Percentiles rank a stretch among this genome's conserved stretches.
phyloP scores from a whole-genome alignment of 2,113 vertebrate species.

The Gallinago undulata region DNA sequence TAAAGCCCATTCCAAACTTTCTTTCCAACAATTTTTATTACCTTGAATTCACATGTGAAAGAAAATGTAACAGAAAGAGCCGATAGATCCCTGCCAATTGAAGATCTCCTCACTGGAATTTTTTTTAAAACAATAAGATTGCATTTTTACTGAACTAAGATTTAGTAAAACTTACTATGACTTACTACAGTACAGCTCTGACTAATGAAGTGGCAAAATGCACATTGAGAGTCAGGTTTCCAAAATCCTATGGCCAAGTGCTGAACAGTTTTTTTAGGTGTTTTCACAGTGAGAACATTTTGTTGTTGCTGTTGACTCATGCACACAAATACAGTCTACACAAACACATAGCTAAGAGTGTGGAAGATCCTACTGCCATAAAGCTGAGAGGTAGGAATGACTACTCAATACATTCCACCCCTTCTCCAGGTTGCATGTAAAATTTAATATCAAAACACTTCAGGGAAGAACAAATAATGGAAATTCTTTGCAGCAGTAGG shows the following conservation, averaged over 20 bases:
- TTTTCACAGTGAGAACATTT: neutral
- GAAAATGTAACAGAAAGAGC: neutral
- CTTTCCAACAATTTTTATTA: neutral
- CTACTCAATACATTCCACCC: neutral
- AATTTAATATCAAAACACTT: conserved; percentile 11
- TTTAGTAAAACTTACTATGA: neutral
- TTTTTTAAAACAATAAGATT: neutral
- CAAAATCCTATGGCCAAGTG: neutral
- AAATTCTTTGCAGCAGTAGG: neutral
- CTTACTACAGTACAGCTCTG: neutral
- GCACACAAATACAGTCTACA: neutral
- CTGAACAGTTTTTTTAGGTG: neutral
- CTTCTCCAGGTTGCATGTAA: neutral
- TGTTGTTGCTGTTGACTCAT: neutral
- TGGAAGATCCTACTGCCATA: neutral
- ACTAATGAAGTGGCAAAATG: neutral
- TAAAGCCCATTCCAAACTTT: neutral
- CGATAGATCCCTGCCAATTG: neutral
- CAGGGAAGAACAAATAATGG: neutral
- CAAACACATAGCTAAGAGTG: neutral
- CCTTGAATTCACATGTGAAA: neutral
- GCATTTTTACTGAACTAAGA: neutral
- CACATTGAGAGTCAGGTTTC: neutral
- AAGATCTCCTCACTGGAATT: neutral
- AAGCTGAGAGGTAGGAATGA: neutral